Evolutionary conservation across 2,113 vertebrate species (phyloP), one percentile per base, ranked within the genome.

Genomic region (Ardeotis arabs): DNA sequence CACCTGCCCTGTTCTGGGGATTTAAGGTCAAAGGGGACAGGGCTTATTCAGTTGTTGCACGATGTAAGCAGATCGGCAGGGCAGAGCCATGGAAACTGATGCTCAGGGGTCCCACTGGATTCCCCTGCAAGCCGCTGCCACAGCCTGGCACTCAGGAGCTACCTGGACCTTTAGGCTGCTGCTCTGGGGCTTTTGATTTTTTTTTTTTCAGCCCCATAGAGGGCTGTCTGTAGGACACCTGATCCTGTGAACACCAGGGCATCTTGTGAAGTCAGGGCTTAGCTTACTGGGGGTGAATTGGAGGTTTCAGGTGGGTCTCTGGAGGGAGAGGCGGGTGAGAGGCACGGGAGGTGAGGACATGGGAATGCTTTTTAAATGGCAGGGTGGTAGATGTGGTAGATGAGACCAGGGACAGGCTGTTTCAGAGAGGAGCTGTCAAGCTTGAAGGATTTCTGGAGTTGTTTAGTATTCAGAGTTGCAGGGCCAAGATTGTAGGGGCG

Each of bases 31-130:
- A 79, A 84, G 37, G 69, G 37, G 58, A 69, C n/a, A 76, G 37
- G 73, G 37, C 60, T 89, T 80, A 52, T 64, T 94, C 0, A 55
- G 41, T 77, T 87, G 37, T 90, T 92, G 74, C 23, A 47, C 80
- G 85, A 86, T 33, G 8, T 69, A 82, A 87, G n/a, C 41, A 35
- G 52, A 77, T 88, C 0, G 2, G n/a, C 60, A 41, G 50, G 63
- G 68, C 75, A 78, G 49, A 91, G 70, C 82, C 84, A 35, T 89
- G 69, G 83, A 76, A 94, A 82, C 73, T 67, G 64, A 49, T 82
- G 73, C 69, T 93, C 55, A 47, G 66, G 39, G 70, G 58, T 84
- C 67, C 59, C 87, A 35, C 69, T 82, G 81, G 88, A 67, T 60
- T 64, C 21, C 37, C 31, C 66, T 89, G 81, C 23, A 84, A 84